Evolutionary conservation across 2,113 vertebrate genomes (phyloP), one percentile per base, ranked within the genome.

Genomic region (Chionodraco myersi): DNA sequence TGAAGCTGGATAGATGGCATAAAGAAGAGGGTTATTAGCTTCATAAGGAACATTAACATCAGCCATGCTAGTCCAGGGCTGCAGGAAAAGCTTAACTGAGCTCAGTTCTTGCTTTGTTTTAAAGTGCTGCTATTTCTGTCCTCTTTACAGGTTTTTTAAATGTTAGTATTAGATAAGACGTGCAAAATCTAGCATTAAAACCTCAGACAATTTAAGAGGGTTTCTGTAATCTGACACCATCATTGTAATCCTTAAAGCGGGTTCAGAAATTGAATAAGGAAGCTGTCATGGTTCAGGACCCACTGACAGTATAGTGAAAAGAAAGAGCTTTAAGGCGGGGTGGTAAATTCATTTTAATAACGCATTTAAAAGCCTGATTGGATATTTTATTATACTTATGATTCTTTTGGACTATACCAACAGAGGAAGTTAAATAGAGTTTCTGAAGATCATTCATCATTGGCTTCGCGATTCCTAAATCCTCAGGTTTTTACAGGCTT

Each of bases 181-280:
- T 9, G 8, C 26, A 47, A 65, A 65, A 83, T 49, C 67, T 57
- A 61, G 18, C 53, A 59, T 70, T 56, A 77, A 51, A n/a, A 52
- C 51, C 54, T n/a, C 41, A 23, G 63, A 6, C 48, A 18, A 69
- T 77, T 36, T 76, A 73, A 15, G 8, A 41, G 65, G 52, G 54
- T 9, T 63, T 68, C 66, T 73, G 30, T 69, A 83, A 80, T 80
- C 62, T 77, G 80, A 83, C 77, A 77, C 47, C 18, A 75, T 78
- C 47, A 70, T 74, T 77, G 63, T 77, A 61, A 69, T 72, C 49
- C 61, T 59, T 21, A 21, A 68, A 58, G 56, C 8, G 56, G 65
- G 56, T 48, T 60, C 26, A 52, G 75, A 30, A 44, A 45, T 62
- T 44, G 59, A 49, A 47, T 47, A 36, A 61, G 30, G 56, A 47